These are phyloP conservation scores for Dendrolimus punctatus DNA, from an alignment of 1,140 invertebrate genomes.

Conservation along the genomic window DNA sequence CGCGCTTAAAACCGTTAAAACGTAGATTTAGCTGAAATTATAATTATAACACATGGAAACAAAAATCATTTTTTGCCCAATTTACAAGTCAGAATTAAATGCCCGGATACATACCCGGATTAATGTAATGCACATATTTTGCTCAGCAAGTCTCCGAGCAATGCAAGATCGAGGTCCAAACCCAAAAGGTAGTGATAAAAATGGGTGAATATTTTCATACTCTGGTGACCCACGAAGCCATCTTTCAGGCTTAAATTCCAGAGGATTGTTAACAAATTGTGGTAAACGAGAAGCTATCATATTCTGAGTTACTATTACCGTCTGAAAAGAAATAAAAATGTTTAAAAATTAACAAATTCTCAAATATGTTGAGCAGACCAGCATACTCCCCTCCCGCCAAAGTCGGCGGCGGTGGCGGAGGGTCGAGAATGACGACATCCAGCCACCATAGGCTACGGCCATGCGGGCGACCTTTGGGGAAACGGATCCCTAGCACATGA, in stretches of 20 bases:
- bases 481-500: no score
- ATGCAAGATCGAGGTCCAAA: constrained; percentile 91
- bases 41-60: constrained; percentile 7
- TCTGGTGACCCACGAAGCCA: constrained; percentile 75
- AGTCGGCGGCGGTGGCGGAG: no score
- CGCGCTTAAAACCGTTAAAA: no score
- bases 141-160: constrained; percentile 89
- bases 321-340: constrained; percentile 74
- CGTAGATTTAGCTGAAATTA: constrained; percentile 78
- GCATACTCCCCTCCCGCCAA: no score
- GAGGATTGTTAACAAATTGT: constrained; percentile 80
- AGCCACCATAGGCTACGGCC: no score
- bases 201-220: constrained; percentile 79
- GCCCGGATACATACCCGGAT: constrained; percentile 75
- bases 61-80: no score
- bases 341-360: constrained; percentile 11
- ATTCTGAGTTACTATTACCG: constrained; percentile 90
- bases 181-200: constrained; percentile 88
- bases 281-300: constrained; percentile 81
- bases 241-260: constrained; percentile 83
- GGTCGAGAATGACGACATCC: no score
- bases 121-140: constrained; percentile 87
- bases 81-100: constrained; percentile 1
- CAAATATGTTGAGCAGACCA: no score
- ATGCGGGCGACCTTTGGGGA: no score